Base-by-base conservation (phyloP, 2,888 invertebrate species). In the Kryphioiulus occultus region DNA sequence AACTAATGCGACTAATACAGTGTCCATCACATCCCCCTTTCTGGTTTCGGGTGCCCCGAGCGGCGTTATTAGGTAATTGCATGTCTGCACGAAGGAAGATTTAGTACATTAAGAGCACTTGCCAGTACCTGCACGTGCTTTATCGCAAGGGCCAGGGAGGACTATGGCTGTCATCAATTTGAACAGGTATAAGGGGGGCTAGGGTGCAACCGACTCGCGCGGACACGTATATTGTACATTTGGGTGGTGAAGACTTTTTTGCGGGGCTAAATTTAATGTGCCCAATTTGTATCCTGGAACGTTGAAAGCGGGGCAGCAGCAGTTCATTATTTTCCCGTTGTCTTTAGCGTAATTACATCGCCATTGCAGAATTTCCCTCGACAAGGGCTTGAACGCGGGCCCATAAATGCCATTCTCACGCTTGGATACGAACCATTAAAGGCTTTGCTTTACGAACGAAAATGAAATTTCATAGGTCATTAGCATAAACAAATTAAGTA, bases 1-100 rank as follows among this genome's bases (percentile, higher is more conserved):
- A 53, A 53, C 53, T 44, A n/a, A 53, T 53, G 53, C 53, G 53
- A 53, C 53, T 53, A 53, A 53, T 53, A 44, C 44, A 53, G 53
- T 53, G 53, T 53, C 53, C 53, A 53, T 53, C 53, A 53, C 17
- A 47, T 47, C 53, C 53, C 53, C 53, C n/a, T 53, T 53, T 53
- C 53, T 53, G 53, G n/a, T 53, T 53, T 53, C 53, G 53, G 5
- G 22, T 35, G 86, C 86, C 86, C 86, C 47, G 53, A 86, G 86
- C 86, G 30, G 59, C 53, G 35, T 86, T 86, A 86, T 86, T 86
- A 86, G 86, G 39, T 86, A 86, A 86, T 86, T 86, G 86, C 86
- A 86, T 47, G 86, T 86, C 86, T 86, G 86, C 53, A 86, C 39
- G 22, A 30, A 26, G 53, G 59, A 26, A 47, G 86, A 83, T 83